Evolutionary conservation across 2,797 vertebrate genomes (phyloP).

Genomic region (Helicolenus hilgendorfi): DNA sequence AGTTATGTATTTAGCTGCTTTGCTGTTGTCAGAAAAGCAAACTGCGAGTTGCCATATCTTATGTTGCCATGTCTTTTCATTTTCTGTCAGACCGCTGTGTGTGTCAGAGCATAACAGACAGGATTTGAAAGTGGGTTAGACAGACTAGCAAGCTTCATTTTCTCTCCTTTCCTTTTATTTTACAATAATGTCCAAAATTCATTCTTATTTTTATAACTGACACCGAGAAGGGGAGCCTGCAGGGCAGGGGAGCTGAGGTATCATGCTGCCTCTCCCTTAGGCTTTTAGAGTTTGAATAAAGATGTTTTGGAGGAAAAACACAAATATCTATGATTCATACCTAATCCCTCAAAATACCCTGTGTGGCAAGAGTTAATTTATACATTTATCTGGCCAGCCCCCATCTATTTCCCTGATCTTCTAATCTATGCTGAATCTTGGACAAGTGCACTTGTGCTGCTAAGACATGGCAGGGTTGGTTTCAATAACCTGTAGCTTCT

Average conservation of each 20-base stretch:
- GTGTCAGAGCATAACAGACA: constrained; percentile 16
- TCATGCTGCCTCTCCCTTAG: neutral
- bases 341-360: neutral
- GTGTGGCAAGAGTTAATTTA: neutral
- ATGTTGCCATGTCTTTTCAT: constrained; percentile 27
- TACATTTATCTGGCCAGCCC: neutral
- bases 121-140: constrained; percentile 32
- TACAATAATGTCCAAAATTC: constrained; percentile 19
- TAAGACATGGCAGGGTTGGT: neutral
- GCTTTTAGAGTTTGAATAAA: constrained; percentile 1
- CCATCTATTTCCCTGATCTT: neutral
- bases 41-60: neutral
- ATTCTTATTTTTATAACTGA: constrained; percentile 7
- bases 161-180: constrained; percentile 13
- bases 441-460: neutral
- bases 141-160: constrained; percentile 12
- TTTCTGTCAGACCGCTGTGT: constrained; percentile 24
- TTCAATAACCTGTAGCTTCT: neutral
- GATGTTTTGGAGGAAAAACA: neutral
- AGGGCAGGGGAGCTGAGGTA: neutral
- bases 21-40: constrained; percentile 15
- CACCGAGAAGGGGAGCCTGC: neutral
- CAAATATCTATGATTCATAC: neutral
- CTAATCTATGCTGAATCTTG: neutral
- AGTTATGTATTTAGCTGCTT: constrained; percentile 4